phyloP scores from a whole-genome alignment of 2,888 invertebrate species.

The Spodoptera littoralis region DNA sequence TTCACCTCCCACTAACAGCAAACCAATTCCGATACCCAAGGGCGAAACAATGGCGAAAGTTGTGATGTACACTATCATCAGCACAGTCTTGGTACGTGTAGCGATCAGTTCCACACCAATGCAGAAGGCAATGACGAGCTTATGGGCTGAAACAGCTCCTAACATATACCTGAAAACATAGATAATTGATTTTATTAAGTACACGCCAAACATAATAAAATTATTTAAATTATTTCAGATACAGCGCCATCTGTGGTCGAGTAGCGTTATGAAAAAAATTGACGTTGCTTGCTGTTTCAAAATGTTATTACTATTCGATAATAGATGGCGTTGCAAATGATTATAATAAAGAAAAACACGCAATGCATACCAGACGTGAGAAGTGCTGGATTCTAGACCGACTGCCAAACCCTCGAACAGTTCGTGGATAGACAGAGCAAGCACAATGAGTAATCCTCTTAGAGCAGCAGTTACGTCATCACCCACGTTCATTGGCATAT shows the following conservation, averaged over 20 bases:
- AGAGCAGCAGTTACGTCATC: conserved; percentile 88
- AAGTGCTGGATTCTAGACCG: conserved; percentile 91
- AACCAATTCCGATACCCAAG: conserved; percentile 93
- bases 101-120: conserved; percentile 95
- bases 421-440: conserved; percentile 95
- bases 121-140: conserved; percentile 96
- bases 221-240: neutral
- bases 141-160: conserved; percentile 95
- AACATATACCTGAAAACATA: conserved; percentile 91
- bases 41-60: conserved; percentile 95
- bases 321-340: conserved; percentile 45
- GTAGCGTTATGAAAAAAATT: conserved; percentile 21
- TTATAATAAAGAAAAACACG: neutral
- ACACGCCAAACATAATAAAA: conserved; percentile 2
- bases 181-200: neutral
- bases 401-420: conserved; percentile 95
- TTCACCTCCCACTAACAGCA: conserved; percentile 89
- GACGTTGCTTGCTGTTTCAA: neutral
- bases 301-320: conserved; percentile 52
- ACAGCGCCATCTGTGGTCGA: conserved; percentile 62
- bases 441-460: conserved; percentile 93
- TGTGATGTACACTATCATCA: conserved; percentile 91
- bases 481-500: conserved; percentile 77
- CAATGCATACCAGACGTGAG: conserved; percentile 77
- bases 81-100: conserved; percentile 90